These are phyloP conservation scores for Arbacia lixula DNA, from an alignment of 53 echinoderm and acorn worm genomes.

Conservation along the genomic window DNA sequence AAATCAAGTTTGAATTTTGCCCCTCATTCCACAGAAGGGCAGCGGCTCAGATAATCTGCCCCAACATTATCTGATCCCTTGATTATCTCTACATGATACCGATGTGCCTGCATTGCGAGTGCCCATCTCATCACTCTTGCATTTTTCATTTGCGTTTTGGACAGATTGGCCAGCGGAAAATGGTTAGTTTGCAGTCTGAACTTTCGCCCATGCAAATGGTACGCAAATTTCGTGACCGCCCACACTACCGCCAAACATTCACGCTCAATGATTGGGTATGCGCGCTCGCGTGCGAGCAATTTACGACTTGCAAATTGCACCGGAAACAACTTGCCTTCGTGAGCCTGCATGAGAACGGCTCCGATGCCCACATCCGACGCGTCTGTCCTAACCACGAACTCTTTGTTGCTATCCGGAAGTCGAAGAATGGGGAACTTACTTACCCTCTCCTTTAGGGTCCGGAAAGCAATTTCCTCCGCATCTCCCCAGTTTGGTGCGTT, in stretches of 20 bases:
- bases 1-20: too few relatives aligned
- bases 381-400: constrained; percentile 15
- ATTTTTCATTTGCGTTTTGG: constrained; percentile 12
- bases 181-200: constrained; percentile 47
- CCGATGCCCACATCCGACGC: constrained; percentile 39
- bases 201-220: constrained; percentile 38
- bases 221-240: constrained; percentile 58
- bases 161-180: constrained; percentile 23
- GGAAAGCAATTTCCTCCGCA: constrained; percentile 28
- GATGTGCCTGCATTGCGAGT: too few relatives aligned
- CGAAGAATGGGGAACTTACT: background rate
- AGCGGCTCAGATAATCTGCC: too few relatives aligned
- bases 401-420: background rate
- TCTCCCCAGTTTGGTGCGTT: constrained; percentile 36
- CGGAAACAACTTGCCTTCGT: constrained; percentile 35
- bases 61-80: too few relatives aligned
- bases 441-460: constrained; percentile 25
- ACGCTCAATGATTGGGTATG: constrained; percentile 32
- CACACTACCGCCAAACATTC: constrained; percentile 50
- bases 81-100: too few relatives aligned
- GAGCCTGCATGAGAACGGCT: constrained; percentile 39
- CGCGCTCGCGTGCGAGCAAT: constrained; percentile 27
- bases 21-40: too few relatives aligned
- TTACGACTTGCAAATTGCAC: constrained; percentile 42
- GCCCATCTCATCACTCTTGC: too few relatives aligned